Evolutionary conservation across 2,888 invertebrate species (phyloP), one percentile per base, ranked within the genome.

Genomic region (Drosophila macrospina): DNA sequence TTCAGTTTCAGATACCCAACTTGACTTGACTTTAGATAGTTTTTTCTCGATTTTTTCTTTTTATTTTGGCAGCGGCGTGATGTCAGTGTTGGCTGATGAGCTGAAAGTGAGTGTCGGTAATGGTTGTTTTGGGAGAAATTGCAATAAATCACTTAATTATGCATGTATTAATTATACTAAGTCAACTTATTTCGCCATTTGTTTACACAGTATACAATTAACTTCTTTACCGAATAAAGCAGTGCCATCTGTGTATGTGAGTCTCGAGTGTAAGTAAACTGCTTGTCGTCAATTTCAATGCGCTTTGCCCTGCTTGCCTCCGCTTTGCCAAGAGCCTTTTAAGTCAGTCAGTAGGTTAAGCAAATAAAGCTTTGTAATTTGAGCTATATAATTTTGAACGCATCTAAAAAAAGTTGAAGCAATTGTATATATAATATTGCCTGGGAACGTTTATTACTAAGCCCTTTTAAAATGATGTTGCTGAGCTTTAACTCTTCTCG

Each of bases 71-170:
- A 34, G 16, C 44, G 30, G 66, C 70, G 74, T 64, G 71, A 45
- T 71, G 71, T 74, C 74, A 54, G 62, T 68, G 50, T 56, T 71
- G 63, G 39, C 63, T 67, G 71, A 57, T 74, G 71, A 74, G 74
- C 74, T 74, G 59, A 74, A 74, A 74, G 62, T 50, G 28, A 55
- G 44, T 56, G 32, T 44, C 15, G 55, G 13, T 15, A 48, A 42
- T 48, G 8, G 30, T 41, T 32, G 39, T 11, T 39, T 20, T 37
- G 11, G 20, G 68, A 74, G 74, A 74, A 74, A 74, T 74, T 68
- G 55, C 72, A 71, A 64, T 68, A 75, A 71, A 69, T 68, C 61
- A 61, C 55, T 32, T 56, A 59, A 74, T 55, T 64, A 64, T 62
- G 26, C 26, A 55, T 39, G 39, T 37, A 45, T 68, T 28, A 60